These are phyloP conservation scores for Tetropium fuscum DNA, from an alignment of 2,888 invertebrate species.

Conservation along the genomic window DNA sequence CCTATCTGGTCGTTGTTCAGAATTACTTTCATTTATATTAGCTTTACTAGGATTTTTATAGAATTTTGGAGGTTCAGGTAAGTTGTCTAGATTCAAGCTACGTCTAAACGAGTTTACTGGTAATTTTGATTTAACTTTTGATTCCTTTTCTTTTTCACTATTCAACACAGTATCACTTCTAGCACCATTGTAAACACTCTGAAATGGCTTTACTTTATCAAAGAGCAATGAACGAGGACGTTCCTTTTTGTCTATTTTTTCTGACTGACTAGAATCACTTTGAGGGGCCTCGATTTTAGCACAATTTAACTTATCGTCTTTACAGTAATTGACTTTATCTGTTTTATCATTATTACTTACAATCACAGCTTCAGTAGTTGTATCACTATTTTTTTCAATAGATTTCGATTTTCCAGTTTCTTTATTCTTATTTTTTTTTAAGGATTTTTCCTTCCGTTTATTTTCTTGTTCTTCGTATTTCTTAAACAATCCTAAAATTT, in stretches of 20 bases:
- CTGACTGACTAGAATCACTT: constrained; percentile 43
- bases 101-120: constrained; percentile 61
- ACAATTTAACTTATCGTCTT: constrained; percentile 33
- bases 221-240: constrained; percentile 70
- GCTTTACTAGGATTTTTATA: constrained; percentile 38
- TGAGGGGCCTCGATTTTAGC: constrained; percentile 18
- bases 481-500: constrained; percentile 82
- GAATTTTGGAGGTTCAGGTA: constrained; percentile 50
- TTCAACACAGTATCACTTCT: constrained; percentile 62
- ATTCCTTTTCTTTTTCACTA: constrained; percentile 38
- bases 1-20: constrained; percentile 55
- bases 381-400: constrained; percentile 41
- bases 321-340: constrained; percentile 32
- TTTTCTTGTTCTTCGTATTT: constrained; percentile 74
- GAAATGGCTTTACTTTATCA: constrained; percentile 69
- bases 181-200: constrained; percentile 64
- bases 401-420: constrained; percentile 45
- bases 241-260: constrained; percentile 65
- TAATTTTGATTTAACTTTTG: constrained; percentile 58
- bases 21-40: constrained; percentile 32
- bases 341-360: constrained; percentile 47
- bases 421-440: constrained; percentile 47
- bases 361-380: constrained; percentile 53
- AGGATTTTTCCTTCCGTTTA: constrained; percentile 48
- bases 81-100: constrained; percentile 61